These are phyloP conservation scores for Dipodomys merriami DNA, from an alignment of 2,113 vertebrate species.

Conservation along the genomic window DNA sequence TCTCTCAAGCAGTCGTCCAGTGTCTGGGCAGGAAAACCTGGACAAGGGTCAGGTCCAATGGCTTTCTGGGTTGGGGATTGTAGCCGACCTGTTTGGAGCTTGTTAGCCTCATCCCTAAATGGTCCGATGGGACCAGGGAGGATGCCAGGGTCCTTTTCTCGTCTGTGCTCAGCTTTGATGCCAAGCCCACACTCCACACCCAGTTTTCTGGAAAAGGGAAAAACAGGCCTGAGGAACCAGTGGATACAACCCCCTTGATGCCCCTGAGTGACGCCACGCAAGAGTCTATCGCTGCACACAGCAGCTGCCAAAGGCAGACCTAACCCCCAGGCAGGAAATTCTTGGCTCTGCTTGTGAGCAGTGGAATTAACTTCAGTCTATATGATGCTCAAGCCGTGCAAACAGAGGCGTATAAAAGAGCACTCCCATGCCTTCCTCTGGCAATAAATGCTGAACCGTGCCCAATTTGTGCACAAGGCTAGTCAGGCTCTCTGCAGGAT, in stretches of 20 bases:
- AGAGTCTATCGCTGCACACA: neutral
- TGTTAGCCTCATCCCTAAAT: neutral
- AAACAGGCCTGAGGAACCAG: neutral
- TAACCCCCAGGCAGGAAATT: conserved; percentile 77
- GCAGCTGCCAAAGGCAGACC: neutral
- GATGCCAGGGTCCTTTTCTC: neutral
- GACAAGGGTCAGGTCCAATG: neutral
- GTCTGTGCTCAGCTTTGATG: conserved; percentile 20
- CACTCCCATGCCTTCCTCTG: conserved; percentile 70
- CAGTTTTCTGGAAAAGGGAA: conserved; percentile 46
- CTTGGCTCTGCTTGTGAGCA: conserved; percentile 82
- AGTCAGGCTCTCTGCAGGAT: conserved; percentile 58
- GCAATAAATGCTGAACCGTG: conserved; percentile 77
- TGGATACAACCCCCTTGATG: neutral
- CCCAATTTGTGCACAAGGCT: conserved; percentile 59
- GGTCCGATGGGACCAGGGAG: neutral
- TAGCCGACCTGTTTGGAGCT: neutral
- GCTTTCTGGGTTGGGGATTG: fast-evolving
- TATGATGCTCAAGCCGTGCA: conserved; percentile 76
- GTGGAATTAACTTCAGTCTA: conserved; percentile 83
- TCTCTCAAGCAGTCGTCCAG: neutral
- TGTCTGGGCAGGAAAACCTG: neutral
- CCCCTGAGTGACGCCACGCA: neutral
- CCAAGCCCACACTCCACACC: conserved; percentile 33
- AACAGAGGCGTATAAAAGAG: conserved; percentile 84